Percentiles rank a stretch among this genome's conserved stretches.
Evolutionary conservation across 2,888 invertebrate species (phyloP).

Genomic region (Sclerodermus sp.): DNA sequence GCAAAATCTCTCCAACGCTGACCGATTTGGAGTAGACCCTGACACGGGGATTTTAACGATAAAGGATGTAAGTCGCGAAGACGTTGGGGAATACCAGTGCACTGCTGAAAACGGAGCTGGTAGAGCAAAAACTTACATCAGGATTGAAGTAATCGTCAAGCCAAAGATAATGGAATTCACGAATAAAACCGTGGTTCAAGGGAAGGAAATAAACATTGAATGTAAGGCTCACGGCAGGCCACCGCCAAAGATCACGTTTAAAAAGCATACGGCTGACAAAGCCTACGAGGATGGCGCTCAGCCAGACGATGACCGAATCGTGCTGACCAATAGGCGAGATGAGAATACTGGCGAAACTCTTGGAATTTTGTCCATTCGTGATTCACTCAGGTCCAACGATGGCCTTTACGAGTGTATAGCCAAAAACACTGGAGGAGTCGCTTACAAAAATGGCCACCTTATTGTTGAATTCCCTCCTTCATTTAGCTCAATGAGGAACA

Average conservation of each 20-base stretch:
- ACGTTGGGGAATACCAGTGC: conserved; percentile 80
- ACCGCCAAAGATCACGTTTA: conserved; percentile 77
- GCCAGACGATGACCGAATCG: conserved; percentile 69
- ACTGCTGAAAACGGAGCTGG: conserved; percentile 80
- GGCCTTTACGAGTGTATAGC: conserved; percentile 88
- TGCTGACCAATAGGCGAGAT: conserved; percentile 63
- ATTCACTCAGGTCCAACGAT: conserved; percentile 69
- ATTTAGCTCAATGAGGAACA: conserved; percentile 71
- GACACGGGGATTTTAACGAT: conserved; percentile 74
- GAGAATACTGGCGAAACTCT: conserved; percentile 64
- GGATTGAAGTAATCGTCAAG: conserved; percentile 71
- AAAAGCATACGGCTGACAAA: conserved; percentile 70
- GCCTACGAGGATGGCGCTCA: conserved; percentile 69
- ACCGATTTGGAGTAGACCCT: conserved; percentile 71
- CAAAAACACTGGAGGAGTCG: conserved; percentile 75
- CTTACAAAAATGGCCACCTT: conserved; percentile 78
- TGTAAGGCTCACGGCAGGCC: conserved; percentile 83
- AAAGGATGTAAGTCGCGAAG: conserved; percentile 73
- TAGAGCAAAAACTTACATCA: conserved; percentile 68
- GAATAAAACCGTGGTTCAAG: conserved; percentile 71
- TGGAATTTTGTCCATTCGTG: conserved; percentile 70
- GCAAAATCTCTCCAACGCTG: conserved; percentile 70
- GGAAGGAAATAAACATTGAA: conserved; percentile 67
- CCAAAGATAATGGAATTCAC: conserved; percentile 78
- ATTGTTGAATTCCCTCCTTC: conserved; percentile 81